phyloP scores from a whole-genome alignment of 2,888 invertebrate species.

The Leptinotarsa haldemani region DNA sequence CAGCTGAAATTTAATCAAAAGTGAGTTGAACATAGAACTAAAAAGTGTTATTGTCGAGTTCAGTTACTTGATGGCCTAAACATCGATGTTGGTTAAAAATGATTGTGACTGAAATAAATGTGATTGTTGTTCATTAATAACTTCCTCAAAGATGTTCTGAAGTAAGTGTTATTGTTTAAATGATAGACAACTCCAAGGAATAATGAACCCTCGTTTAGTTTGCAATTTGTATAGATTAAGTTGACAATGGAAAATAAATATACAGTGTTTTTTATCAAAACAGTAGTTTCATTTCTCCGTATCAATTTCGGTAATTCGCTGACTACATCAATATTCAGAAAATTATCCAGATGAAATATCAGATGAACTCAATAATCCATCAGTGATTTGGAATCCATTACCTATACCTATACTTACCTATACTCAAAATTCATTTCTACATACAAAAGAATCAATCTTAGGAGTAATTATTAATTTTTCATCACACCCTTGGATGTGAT shows the following conservation, averaged over 20 bases:
- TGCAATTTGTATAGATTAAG: neutral
- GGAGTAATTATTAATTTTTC: too few species aligned
- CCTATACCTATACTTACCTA: too few species aligned
- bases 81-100: constrained; percentile 21
- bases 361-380: too few species aligned
- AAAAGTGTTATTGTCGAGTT: neutral
- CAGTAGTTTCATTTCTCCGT: neutral
- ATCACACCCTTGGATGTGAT: too few species aligned
- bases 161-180: constrained; percentile 20
- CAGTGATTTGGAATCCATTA: too few species aligned
- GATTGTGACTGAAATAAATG: constrained; percentile 38
- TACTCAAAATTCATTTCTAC: too few species aligned
- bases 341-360: too few species aligned
- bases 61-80: constrained; percentile 9
- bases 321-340: too few species aligned
- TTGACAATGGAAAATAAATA: constrained; percentile 12
- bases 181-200: neutral
- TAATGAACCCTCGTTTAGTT: neutral
- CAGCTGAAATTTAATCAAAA: constrained; percentile 18
- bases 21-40: neutral
- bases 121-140: constrained; percentile 33
- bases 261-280: neutral
- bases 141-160: neutral
- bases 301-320: neutral
- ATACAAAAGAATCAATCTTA: too few species aligned